phyloP scores from a whole-genome alignment of 1,140 invertebrate genomes.

The Ptiloglossa arizonensis region DNA sequence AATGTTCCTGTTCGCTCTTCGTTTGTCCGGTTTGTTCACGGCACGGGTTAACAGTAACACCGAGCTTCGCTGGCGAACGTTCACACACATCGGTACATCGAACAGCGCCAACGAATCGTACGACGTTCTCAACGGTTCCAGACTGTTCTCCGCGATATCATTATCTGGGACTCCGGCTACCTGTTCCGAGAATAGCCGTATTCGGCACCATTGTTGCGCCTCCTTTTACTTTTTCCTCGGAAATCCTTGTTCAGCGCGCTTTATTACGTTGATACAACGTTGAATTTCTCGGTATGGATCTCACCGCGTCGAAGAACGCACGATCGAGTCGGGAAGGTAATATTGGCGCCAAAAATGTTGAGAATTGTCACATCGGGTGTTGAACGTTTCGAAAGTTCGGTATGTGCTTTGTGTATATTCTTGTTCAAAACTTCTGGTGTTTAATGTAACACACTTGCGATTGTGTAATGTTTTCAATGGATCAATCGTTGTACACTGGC shows the following conservation, averaged over 20 bases:
- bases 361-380: too few species aligned
- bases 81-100: slow-evolving; percentile 1
- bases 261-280: too few species aligned
- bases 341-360: too few species aligned
- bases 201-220: slow-evolving; percentile 2
- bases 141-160: slow-evolving; percentile 19
- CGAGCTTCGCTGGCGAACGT: neutral
- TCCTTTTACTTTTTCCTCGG: neutral
- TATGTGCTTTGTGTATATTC: too few species aligned
- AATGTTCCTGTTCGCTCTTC: neutral
- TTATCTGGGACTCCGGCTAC: slow-evolving; percentile 11
- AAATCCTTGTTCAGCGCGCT: neutral
- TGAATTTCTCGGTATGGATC: too few species aligned
- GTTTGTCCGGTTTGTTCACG: neutral
- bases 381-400: too few species aligned
- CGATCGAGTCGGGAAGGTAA: neutral
- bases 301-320: too few species aligned
- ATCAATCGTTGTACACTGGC: too few species aligned
- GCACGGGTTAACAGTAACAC: too few species aligned
- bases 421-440: too few species aligned
- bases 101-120: neutral
- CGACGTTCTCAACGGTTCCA: neutral
- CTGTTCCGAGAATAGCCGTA: slow-evolving; percentile 18
- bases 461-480: too few species aligned
- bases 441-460: too few species aligned